Base-by-base conservation (phyloP, 2,888 invertebrate species). In the Venustoraphidia nigricollis region DNA sequence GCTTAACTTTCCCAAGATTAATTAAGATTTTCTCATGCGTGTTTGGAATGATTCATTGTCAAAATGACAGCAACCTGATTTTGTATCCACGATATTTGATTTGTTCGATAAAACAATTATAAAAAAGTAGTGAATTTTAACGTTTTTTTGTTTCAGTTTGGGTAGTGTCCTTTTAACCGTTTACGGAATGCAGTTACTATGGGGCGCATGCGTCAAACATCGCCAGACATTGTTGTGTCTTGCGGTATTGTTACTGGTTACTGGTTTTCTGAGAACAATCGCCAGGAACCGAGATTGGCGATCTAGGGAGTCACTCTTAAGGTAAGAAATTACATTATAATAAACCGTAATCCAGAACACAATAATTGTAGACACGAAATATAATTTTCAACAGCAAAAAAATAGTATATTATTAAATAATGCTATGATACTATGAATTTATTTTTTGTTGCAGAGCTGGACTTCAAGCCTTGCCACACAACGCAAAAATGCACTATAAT, bases 401-500 rank as follows among this genome's bases (percentile, higher is more conserved):
- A 14, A 40, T 40, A 10, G 13, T 40, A 40, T 40, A 14, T 40
- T 10, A 40, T 40, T 40, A 40, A 40, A 40, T 40, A 40, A 10
- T 40, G 13, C 40, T 40, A 14, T 40, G 9, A 9, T 14, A 40
- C 13, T 13, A 10, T 40, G 4, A 40, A 9, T 40, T 39, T n/a
- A 34, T 27, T 36, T 42, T 50, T 52, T 51, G 49, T 70, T 73
- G 37, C 72, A 90, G 90, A 62, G 81, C 90, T 45, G 91, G 90
- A 44, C 68, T 91, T 48, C 72, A 77, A 54, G 81, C 82, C 10
- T 66, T 88, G 46, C 90, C 90, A 1, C 81, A 85, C 67, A 92
- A 91, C 64, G 89, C 90, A 48, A 91, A 91, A 69, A 80, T 88
- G 68, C 89, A 90, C 69, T 91, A 89, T 71, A 91, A 91, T 70